Evolutionary conservation across 2,113 vertebrate genomes (phyloP), one percentile per base, ranked within the genome.

Genomic region (Chionomys nivalis): DNA sequence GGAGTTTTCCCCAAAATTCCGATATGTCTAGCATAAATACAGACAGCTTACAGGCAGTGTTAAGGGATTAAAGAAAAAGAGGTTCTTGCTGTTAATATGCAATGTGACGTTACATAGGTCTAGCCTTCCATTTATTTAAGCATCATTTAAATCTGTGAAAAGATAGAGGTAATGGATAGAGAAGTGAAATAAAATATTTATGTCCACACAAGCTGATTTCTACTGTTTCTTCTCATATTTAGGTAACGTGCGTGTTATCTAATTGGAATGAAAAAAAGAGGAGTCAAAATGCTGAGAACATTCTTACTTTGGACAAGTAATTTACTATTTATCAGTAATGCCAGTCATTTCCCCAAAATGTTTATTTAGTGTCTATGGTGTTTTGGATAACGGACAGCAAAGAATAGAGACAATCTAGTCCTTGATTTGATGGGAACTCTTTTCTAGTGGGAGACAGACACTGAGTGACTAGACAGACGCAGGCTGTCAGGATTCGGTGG

Each of bases 391-490:
- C 47, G 65, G 90, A 72, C 23, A 82, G 55, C 78, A 70, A 96
- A 82, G 33, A 28, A 81, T 36, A 72, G 23, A 83, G 88, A 72
- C 72, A 44, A 92, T 33, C 33, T 47, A 33, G 81, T 36, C 39
- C 52, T 95, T 92, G 81, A 82, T 92, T 73, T 90, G 19, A 66
- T 73, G 52, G 23, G 73, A 94, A 95, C 83, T 93, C 36, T 75
- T 66, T 86, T 97, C 73, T 66, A 72, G 92, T 63, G 19, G 39
- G 85, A 95, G 47, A 70, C n/a, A 66, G 42, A 65, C 9, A 33
- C 65, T 88, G 79, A 85, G 11, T 66, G 39, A 47, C 79, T 58
- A 94, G 33, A 92, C 55, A 94, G 76, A 76, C 28, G 47, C 3
- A 28, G 26, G 49, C 72, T 49, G 70, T 83, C 75, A 66, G 70